Base-by-base conservation (phyloP, 1,140 invertebrate genomes). In the Microplitis mediator region DNA sequence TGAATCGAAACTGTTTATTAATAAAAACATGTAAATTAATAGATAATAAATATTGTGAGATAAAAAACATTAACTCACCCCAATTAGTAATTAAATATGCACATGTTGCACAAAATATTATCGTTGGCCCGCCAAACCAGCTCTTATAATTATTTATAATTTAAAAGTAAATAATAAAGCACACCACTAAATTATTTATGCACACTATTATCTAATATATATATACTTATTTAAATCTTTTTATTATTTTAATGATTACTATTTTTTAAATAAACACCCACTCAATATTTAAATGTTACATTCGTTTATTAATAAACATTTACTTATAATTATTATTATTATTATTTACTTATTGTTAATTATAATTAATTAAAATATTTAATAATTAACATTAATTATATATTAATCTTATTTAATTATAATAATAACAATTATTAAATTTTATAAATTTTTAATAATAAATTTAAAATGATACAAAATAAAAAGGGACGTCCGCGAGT, bases 101-200 rank as follows among this genome's bases (percentile, higher is more conserved):
- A 32, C 65, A 67, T 67, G n/a, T 36, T 67, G 65, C 65, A 67
- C 65, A 67, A 67, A 52, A 52, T 51, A 67, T 67, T 67, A 54
- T 67, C 65, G 65, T 67, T 67, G 65, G 65, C 65, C 65, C 65
- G 65, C 65, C 65, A 67, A 67, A 67, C 65, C 65, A 67, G 65
- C 65, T 67, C 62, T 67, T 67, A 67, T 16, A 35, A 36, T 67
- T 50, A 67, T 51, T 35, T 35, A 14, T 64, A 34, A 39, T 54
- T 54, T 52, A 67, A 54, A 50, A 16, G 4, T 34, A 67, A 67
- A 52, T n/a, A 11, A 23, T 58, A 54, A 67, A 54, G 65, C 65
- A 67, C 63, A 65, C 13, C 39, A 50, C 45, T 54, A 31, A 52
- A 36, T n/a, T 50, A 45, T 45, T 67, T 31, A 32, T 50, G 16